phyloP scores from a whole-genome alignment of 2,888 invertebrate genomes.

The Dorcus parallelipipedus region DNA sequence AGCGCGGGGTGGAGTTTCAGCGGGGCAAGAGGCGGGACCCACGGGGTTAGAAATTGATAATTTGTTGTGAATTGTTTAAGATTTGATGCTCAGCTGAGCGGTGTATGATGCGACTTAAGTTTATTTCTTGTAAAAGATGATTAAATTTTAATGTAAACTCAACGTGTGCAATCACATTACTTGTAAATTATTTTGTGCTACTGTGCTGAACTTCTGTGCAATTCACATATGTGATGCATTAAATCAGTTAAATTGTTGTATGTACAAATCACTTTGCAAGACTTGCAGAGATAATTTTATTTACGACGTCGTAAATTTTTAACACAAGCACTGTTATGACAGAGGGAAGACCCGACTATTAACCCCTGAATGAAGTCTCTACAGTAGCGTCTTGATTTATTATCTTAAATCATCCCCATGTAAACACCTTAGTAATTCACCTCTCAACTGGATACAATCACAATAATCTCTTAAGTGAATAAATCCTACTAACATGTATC shows the following conservation, averaged over 20 bases:
- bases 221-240: no score
- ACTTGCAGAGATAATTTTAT: slow-evolving; percentile 11
- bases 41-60: slow-evolving; percentile 47
- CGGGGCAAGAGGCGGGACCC: slow-evolving; percentile 43
- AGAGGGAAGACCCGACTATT: slow-evolving; percentile 25
- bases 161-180: no score
- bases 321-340: slow-evolving; percentile 28
- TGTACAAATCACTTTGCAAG: background rate
- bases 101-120: slow-evolving; percentile 14
- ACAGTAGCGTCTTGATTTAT: slow-evolving; percentile 28
- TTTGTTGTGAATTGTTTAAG: slow-evolving; percentile 51
- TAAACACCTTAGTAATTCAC: slow-evolving; percentile 26
- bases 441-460: no score
- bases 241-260: no score
- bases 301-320: slow-evolving; percentile 27
- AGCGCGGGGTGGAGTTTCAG: slow-evolving; percentile 46
- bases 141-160: background rate
- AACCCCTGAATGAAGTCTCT: slow-evolving; percentile 23
- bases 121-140: background rate
- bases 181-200: no score
- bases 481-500: no score
- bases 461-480: no score
- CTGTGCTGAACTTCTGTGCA: no score
- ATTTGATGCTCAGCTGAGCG: slow-evolving; percentile 45
- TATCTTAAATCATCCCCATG: slow-evolving; percentile 25